These are phyloP conservation scores for Falco punctatus DNA, from an alignment of 2,113 vertebrate genomes.

Conservation along the genomic window DNA sequence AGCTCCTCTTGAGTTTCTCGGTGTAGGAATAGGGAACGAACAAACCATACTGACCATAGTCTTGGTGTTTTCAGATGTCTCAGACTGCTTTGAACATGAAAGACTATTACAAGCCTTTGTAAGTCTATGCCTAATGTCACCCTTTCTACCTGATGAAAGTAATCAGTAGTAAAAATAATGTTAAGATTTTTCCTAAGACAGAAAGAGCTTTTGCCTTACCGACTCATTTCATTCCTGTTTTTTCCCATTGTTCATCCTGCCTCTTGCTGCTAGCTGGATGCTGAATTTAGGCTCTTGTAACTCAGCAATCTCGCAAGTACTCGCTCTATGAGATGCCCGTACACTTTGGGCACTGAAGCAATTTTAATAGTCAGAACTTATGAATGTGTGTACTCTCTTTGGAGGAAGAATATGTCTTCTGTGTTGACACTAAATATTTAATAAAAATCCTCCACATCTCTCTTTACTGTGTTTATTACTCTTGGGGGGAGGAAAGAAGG, in stretches of 20 bases:
- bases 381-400: background rate
- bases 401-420: background rate
- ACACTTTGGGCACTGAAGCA: background rate
- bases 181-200: background rate
- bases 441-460: background rate
- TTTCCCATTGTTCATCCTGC: background rate
- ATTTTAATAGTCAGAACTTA: background rate
- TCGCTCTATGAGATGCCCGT: background rate
- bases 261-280: background rate
- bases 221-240: accelerated
- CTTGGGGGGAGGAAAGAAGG: background rate
- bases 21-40: background rate
- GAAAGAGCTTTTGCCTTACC: background rate
- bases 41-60: background rate
- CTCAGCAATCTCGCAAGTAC: background rate
- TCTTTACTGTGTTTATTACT: background rate
- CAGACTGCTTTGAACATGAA: background rate
- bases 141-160: background rate
- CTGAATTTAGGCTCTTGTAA: background rate
- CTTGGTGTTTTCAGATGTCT: background rate
- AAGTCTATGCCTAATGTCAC: background rate
- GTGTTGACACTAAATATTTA: background rate
- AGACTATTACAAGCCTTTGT: background rate
- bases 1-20: background rate
- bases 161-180: background rate